Conservation (phyloP, 2,113 vertebrate species). For the Perca fluviatilis region DNA sequence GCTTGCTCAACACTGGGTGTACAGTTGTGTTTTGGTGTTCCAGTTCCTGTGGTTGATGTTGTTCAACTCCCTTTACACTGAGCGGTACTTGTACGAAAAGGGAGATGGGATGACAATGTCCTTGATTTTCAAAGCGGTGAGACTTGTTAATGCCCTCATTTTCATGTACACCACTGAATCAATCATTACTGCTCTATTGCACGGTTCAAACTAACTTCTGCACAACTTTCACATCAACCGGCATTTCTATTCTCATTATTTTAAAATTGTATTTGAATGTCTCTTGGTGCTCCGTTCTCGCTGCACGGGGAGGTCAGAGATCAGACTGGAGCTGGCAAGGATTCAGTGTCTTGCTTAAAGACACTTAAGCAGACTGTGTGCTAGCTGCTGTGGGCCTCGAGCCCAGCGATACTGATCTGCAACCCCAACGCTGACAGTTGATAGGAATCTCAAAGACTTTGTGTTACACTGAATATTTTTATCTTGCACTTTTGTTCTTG, state of each 20-base stretch:
- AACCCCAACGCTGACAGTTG: constrained; percentile 45
- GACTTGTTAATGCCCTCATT: constrained; percentile 65
- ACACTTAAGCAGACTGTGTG: constrained; percentile 58
- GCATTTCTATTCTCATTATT: constrained; percentile 57
- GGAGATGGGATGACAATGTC: constrained; percentile 44
- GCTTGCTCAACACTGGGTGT: constrained; percentile 50
- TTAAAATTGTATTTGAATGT: constrained; percentile 47
- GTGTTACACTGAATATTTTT: constrained; percentile 43
- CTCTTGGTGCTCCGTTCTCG: constrained; percentile 45
- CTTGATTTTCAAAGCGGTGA: constrained; percentile 59
- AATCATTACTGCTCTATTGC: constrained; percentile 45
- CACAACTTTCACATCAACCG: constrained; percentile 60
- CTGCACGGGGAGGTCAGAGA: constrained; percentile 60
- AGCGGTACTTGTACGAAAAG: constrained; percentile 27
- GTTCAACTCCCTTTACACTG: constrained; percentile 50
- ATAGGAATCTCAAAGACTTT: constrained; percentile 49
- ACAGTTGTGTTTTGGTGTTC: constrained; percentile 50
- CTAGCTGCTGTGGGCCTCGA: constrained; percentile 31
- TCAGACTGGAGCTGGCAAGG: constrained; percentile 60
- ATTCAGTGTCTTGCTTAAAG: constrained; percentile 72
- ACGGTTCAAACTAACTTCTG: constrained; percentile 60
- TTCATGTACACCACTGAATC: constrained; percentile 56
- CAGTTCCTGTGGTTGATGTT: constrained; percentile 55
- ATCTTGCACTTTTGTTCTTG: constrained; percentile 42
- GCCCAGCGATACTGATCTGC: constrained; percentile 48